Conservation (phyloP, 2,888 invertebrate species). For the Archaeoteleia sp. region DNA sequence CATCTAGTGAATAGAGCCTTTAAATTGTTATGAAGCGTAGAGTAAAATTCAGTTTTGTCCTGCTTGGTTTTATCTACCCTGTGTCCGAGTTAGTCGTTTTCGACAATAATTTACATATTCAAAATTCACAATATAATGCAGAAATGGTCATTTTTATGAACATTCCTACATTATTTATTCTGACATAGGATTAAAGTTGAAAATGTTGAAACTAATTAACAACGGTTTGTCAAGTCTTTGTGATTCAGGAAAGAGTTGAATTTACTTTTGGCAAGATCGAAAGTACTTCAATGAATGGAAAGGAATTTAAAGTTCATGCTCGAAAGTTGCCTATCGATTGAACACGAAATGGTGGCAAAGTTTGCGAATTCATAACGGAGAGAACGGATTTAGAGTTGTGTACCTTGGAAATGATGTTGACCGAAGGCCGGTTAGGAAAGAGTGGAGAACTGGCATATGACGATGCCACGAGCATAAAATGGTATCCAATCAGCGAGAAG, state of each 20-base stretch:
- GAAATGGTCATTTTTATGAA: too few relatives aligned
- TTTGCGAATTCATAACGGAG: slow-evolving; percentile 58
- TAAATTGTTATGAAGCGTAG: too few relatives aligned
- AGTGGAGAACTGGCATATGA: slow-evolving; percentile 26
- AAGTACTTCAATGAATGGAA: not conserved
- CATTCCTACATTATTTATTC: too few relatives aligned
- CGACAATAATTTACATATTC: too few relatives aligned
- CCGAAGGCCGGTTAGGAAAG: slow-evolving; percentile 57
- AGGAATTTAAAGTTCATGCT: slow-evolving; percentile 10
- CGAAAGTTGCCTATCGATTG: slow-evolving; percentile 59
- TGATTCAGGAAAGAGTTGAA: not conserved
- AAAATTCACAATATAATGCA: too few relatives aligned
- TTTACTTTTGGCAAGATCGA: not conserved
- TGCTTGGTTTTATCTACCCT: too few relatives aligned
- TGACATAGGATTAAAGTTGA: too few relatives aligned
- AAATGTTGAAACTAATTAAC: too few relatives aligned
- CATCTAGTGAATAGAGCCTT: too few relatives aligned
- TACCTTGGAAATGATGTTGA: slow-evolving; percentile 69
- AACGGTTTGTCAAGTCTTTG: too few relatives aligned
- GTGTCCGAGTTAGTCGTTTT: too few relatives aligned
- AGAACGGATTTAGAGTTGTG: slow-evolving; percentile 63
- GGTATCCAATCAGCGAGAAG: slow-evolving; percentile 6
- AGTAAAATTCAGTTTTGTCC: too few relatives aligned
- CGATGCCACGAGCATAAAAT: slow-evolving; percentile 33
- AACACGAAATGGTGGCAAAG: slow-evolving; percentile 63